Evolutionary conservation across 2,888 invertebrate species (phyloP), one percentile per base, ranked within the genome.

Genomic region (Caenorhabditis sp.): DNA sequence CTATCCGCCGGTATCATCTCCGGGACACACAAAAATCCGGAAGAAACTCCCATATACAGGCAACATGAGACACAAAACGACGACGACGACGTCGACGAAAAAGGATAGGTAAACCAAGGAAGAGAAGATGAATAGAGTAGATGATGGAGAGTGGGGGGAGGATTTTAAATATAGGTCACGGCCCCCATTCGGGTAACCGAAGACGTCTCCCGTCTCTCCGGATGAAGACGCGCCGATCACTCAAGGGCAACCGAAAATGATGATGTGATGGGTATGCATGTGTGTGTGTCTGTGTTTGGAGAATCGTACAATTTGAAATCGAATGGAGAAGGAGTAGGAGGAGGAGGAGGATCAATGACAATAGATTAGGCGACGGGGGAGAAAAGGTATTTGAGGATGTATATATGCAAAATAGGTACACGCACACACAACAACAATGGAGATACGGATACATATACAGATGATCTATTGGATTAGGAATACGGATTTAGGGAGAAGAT

Each of bases 141-240:
- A 54, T 24, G 58, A 28, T 12, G 61, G 58, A 16, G 22, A n/a
- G 49, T n/a, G 19, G 10, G 49, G 22, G 54, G 54, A 54, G 54
- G 54, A 54, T 54, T 68, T 68, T 58, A 28, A 51, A 77, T 77
- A 35, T 69, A 77, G 77, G 77, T 77, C 77, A 77, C 77, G 61
- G 77, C 61, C 77, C 77, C 69, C 69, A 77, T 77, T 77, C 49
- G 69, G 35, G 24, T 24, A 54, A 51, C 22, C 1, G 51, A 51
- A 61, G 38, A 51, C 35, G 61, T 10, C 38, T 6, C 6, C 38
- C 2, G 10, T 38, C 38, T 38, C 38, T 5, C 38, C 38, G 38
- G 38, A 38, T 7, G 38, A 69, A 24, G 68, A 69, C 77, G 77
- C 69, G 77, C 69, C 69, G 63, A 77, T 69, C 69, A 77, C 28